A percentile compares a stretch with the other conserved stretches of the same genome.
phyloP scores from a whole-genome alignment of 2,113 vertebrate genomes.

The Coracopsis vasa region DNA sequence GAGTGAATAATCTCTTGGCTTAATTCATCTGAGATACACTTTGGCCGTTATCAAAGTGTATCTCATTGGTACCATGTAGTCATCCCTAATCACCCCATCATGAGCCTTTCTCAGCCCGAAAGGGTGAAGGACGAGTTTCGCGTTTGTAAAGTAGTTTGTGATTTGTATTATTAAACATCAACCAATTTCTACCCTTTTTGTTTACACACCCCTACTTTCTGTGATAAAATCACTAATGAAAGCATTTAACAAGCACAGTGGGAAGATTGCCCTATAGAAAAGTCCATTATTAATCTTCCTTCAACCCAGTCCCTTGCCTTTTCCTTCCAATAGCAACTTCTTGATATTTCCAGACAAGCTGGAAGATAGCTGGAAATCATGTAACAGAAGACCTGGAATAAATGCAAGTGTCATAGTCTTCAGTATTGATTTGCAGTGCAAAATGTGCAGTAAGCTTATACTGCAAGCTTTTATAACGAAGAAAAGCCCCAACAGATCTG shows the following conservation, averaged over 20 bases:
- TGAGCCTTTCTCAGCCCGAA: background rate
- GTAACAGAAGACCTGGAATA: background rate
- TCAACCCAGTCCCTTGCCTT: background rate
- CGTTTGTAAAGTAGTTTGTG: background rate
- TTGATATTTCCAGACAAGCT: background rate
- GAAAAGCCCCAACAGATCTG: background rate
- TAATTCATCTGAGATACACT: background rate
- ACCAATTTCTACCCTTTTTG: background rate
- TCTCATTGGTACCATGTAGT: background rate
- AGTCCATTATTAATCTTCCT: background rate
- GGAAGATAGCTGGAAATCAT: background rate
- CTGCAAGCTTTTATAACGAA: background rate
- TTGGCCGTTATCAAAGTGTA: background rate
- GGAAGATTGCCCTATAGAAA: background rate
- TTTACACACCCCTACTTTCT: background rate
- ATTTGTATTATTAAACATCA: background rate
- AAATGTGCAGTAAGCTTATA: background rate
- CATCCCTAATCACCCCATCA: background rate
- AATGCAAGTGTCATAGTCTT: background rate
- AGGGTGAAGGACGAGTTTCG: background rate
- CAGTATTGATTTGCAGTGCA: background rate
- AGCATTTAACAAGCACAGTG: background rate
- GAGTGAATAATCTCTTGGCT: background rate
- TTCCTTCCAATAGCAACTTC: background rate
- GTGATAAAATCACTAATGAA: conserved; percentile 6